Conservation (phyloP, 2,113 vertebrate genomes). For the Aythya baeri region DNA sequence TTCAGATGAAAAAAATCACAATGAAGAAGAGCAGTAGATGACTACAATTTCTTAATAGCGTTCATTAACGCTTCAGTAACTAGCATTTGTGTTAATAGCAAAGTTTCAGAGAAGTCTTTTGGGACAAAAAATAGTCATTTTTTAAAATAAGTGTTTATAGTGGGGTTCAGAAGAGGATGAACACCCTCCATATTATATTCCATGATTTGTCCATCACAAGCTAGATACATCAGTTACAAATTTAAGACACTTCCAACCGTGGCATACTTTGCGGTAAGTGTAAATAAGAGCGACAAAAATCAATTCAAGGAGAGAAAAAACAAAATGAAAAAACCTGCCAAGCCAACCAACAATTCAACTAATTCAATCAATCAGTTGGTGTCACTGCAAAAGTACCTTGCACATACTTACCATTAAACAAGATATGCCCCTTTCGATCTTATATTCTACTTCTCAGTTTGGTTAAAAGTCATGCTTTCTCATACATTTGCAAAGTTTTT, state of each 20-base stretch:
- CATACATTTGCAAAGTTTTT: background rate
- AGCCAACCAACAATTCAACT: background rate
- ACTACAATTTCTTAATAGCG: background rate
- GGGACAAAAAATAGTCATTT: background rate
- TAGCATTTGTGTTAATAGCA: background rate
- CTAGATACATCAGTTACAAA: background rate
- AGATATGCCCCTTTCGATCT: rapidly evolving
- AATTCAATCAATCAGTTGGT: background rate
- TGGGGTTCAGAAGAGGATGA: background rate
- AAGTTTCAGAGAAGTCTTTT: background rate
- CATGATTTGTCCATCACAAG: background rate
- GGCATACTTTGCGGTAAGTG: background rate
- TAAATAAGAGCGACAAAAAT: background rate
- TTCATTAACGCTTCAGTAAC: background rate
- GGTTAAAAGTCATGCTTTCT: background rate
- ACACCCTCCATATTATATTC: background rate
- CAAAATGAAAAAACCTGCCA: background rate
- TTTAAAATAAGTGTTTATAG: background rate
- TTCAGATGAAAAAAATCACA: background rate
- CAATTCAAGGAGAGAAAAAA: background rate
- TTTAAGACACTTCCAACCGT: background rate
- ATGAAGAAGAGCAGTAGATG: background rate
- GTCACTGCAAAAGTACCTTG: background rate
- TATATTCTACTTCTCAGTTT: background rate
- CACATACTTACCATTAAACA: background rate